phyloP scores from a whole-genome alignment of 2,888 invertebrate genomes.

The Ophion ventricosus region DNA sequence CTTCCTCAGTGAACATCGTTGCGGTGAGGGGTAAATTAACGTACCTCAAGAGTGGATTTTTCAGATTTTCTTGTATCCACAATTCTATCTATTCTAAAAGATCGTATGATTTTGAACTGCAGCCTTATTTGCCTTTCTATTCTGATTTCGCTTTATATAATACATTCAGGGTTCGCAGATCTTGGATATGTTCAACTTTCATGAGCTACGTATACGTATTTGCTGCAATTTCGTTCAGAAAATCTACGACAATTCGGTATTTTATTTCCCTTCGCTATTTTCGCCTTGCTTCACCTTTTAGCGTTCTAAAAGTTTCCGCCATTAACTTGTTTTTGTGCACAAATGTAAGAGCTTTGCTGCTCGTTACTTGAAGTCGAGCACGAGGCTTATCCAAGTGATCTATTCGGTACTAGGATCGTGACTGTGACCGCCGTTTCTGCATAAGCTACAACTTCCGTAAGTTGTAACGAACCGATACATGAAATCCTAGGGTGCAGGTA shows the following conservation, averaged over 20 bases:
- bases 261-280: background rate
- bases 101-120: conserved; percentile 8
- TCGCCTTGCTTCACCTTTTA: background rate
- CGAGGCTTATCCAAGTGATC: background rate
- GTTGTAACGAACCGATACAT: background rate
- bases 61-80: background rate
- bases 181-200: conserved; percentile 25
- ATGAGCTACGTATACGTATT: background rate
- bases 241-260: background rate
- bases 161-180: background rate
- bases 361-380: background rate
- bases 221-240: background rate
- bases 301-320: background rate
- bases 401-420: background rate
- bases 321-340: background rate
- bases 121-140: conserved; percentile 18
- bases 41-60: conserved; percentile 38
- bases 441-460: background rate
- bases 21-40: conserved; percentile 28
- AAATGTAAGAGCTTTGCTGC: background rate
- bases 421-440: background rate
- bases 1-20: conserved; percentile 30
- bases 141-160: conserved; percentile 25
- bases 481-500: background rate
- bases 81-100: background rate